Evolutionary conservation across 1,140 invertebrate species (phyloP), one percentile per base, ranked within the genome.

Genomic region (Pemphigus obesinymphae): DNA sequence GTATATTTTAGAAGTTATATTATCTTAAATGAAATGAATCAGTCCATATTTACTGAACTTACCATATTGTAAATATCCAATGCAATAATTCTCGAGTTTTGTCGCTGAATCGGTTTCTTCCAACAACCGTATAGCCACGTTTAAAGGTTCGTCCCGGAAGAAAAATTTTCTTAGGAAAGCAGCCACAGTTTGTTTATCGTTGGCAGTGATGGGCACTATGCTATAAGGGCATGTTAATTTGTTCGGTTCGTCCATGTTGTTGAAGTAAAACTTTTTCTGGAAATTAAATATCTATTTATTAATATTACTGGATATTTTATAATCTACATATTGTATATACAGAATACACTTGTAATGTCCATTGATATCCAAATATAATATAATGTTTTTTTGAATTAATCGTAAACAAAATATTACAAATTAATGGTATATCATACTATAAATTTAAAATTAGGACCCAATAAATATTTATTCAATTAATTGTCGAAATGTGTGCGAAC

Each of bases 101-200:
- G 84, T 6, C 84, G 88, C 89, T n/a, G 89, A 90, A n/a, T 90
- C 88, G 26, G 90, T 88, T 3, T 89, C 89, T 13, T 90, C 90
- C 82, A 93, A 87, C 0, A 93, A 85, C 55, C 89, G 86, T 26
- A 93, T 89, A 50, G 86, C 88, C 6, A 90, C 86, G 85, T 93
- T 93, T n/a, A 93, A 86, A 0, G 92, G 92, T 84, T 93, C 92
- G 82, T 93, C 92, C 20, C 88, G 88, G 87, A 93, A 93, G 88
- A 93, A 93, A 85, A 89, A 91, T 84, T 88, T 87, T 73, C 88
- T 87, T 0, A 92, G 85, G 85, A 92, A 92, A 11, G 88, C 87
- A 2, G 91, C 85, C 0, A 90, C 88, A n/a, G 85, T 85, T 0
- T 88, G 86, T 76, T 87, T 88, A 82, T 91, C 89, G 37, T 89